These are phyloP conservation scores for Leptonema lineaticorne DNA, from an alignment of 1,140 invertebrate genomes.

Conservation along the genomic window DNA sequence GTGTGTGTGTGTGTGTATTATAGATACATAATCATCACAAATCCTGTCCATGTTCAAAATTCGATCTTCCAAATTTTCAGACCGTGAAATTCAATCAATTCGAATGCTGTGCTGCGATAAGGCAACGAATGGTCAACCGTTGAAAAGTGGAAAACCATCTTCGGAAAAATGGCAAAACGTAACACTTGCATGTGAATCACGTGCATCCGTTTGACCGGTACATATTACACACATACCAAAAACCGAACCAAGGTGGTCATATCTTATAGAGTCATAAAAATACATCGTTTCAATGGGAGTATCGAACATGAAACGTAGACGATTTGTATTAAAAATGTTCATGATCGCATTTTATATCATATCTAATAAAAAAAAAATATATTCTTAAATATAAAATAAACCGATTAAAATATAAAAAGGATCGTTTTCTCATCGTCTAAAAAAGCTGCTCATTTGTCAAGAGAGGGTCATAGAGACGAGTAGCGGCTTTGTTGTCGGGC, in stretches of 20 bases:
- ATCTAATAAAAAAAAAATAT: too few relatives aligned
- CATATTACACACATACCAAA: not conserved
- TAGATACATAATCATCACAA: too few relatives aligned
- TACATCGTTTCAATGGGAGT: too few relatives aligned
- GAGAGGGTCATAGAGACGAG: not conserved
- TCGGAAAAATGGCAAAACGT: constrained; percentile 8
- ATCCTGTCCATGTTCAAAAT: not conserved
- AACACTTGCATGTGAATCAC: constrained; percentile 25
- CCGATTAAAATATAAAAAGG: too few relatives aligned
- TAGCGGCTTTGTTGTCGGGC: constrained; percentile 9
- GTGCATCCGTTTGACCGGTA: constrained; percentile 11
- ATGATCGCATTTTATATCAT: too few relatives aligned
- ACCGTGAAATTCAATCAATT: constrained; percentile 27
- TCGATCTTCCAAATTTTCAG: not conserved
- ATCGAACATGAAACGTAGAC: not conserved
- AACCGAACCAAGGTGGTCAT: not conserved
- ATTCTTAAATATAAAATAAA: too few relatives aligned
- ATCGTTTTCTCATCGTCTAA: too few relatives aligned
- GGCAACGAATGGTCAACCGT: constrained; percentile 2
- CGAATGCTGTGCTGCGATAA: constrained; percentile 3
- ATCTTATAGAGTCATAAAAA: too few relatives aligned
- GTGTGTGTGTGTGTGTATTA: too few relatives aligned
- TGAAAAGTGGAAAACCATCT: constrained; percentile 15
- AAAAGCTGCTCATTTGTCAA: constrained; percentile 39
- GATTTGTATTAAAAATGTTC: too few relatives aligned